Base-by-base conservation (phyloP, 2,113 vertebrate genomes). In the Hemiscyllium ocellatum region DNA sequence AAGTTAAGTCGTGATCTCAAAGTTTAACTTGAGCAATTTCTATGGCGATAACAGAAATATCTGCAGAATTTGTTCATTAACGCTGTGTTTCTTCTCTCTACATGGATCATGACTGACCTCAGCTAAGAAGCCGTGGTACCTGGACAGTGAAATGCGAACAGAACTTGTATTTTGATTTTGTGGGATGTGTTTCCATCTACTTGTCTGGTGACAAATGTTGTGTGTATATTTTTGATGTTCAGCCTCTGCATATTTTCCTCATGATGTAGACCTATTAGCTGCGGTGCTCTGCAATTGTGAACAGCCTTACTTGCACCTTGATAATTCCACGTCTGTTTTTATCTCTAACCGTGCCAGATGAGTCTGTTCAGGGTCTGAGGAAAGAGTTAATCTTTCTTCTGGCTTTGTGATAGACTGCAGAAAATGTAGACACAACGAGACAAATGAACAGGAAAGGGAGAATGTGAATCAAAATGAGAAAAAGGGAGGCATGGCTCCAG, bases 391-490 rank as follows among this genome's bases (percentile, higher is more conserved):
- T 93, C 61, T 37, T 87, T 24, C 50, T 87, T 50, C 47, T 87
- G 56, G 15, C 17, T 37, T 66, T 66, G 33, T 68, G 61, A 17
- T 37, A 66, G 61, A 22, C 89, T 37, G 19, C 17, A 93, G 1
- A 66, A 66, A 66, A 68, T 1, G n/a, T 7, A 66, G 89, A 93
- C 89, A 93, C 33, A 37, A 66, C 1, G 89, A 66, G 89, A 33
- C 52, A 66, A 93, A 47, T 66, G 61, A 66, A 66, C 33, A 66
- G 61, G 89, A 93, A 66, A 20, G 33, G 56, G 61, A 93, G 61
- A 66, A 93, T 22, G 61, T 66, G 61, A 93, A 93, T 93, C 56
- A 93, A 93, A 93, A 66, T 93, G 33, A 68, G 52, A 93, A 93
- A 93, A 61, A 33, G 52, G 33, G n/a, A 93, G 33, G 33, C 33